A percentile compares a stretch with the other conserved stretches of the same genome.
phyloP scores from a whole-genome alignment of 2,113 vertebrate species.

The Semnornis frantzii region DNA sequence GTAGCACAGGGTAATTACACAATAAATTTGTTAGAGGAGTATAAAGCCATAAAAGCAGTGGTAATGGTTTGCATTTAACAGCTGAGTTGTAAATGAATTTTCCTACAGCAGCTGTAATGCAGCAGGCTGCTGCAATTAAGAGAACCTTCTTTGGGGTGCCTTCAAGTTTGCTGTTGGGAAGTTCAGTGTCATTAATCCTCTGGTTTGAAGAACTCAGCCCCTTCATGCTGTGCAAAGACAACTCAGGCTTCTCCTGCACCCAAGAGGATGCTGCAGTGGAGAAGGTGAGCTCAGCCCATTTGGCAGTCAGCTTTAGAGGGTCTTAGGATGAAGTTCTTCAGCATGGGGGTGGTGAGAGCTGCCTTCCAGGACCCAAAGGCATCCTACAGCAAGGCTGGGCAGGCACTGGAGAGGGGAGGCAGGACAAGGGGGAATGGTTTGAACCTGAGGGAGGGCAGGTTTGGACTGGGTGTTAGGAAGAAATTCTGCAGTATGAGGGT shows the following conservation, averaged over 20 bases:
- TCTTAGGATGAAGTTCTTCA: too few relatives aligned
- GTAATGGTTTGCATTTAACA: constrained; percentile 78
- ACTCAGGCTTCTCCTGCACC: not conserved
- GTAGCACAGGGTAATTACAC: constrained; percentile 68
- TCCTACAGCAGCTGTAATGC: constrained; percentile 52
- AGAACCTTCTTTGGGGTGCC: constrained; percentile 57
- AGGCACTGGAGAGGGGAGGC: too few relatives aligned
- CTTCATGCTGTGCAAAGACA: not conserved
- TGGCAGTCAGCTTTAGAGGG: not conserved
- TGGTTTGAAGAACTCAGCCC: not conserved
- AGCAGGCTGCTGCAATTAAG: constrained; percentile 69
- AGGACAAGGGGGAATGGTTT: too few relatives aligned
- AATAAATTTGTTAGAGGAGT: constrained; percentile 76
- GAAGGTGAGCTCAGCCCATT: not conserved
- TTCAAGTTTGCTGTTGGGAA: constrained; percentile 44
- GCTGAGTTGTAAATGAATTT: constrained; percentile 76
- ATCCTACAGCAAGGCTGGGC: too few relatives aligned
- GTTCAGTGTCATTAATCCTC: constrained; percentile 51
- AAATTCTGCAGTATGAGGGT: too few relatives aligned
- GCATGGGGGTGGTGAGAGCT: too few relatives aligned
- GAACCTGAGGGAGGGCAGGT: too few relatives aligned
- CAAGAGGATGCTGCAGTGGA: not conserved
- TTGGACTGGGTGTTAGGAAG: too few relatives aligned
- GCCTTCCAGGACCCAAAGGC: too few relatives aligned
- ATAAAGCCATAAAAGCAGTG: constrained; percentile 72